Evolutionary conservation across 2,113 vertebrate genomes (phyloP), one percentile per base, ranked within the genome.

Genomic region (Gymnorhina tibicen): DNA sequence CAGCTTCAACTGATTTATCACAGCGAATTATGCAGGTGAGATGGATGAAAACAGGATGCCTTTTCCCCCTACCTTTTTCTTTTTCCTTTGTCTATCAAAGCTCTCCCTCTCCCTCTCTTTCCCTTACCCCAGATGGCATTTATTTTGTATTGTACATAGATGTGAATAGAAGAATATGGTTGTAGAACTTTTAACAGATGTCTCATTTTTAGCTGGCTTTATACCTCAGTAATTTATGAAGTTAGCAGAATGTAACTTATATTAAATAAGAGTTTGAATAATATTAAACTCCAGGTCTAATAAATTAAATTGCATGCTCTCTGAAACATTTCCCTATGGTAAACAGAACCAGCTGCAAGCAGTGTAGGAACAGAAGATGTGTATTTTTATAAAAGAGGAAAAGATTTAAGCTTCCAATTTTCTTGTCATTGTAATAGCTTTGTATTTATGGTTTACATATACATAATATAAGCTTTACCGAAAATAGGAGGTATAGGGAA

Each of bases 1-100:
- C 97, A 98, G 97, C 97, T 95, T 97, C 85, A 92, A 97, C 98
- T 98, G 98, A 98, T 98, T 98, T 97, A 98, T 98, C 98, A 97
- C 97, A 98, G 95, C 98, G 97, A 96, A 98, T 98, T 96, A 97
- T 97, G 87, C 98, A 98, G 97, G 98, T 97, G 96, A 98, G 98
- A 98, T 95, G 98, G 98, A 98, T 98, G 96, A 98, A 98, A 94
- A 93, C 68, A 85, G 95, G 93, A 95, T 87, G 92, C 87, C 85
- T 92, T 97, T 81, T 52, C 30, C 85, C 93, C 81, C 82, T 93
- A 72, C 72, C 87, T 93, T 90, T 97, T 96, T 94, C 66, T 94
- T 94, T 81, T 69, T 86, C 92, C 95, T 94, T 88, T 82, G 87
- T 91, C 94, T 93, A 82, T 87, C 82, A 78, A 89, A 87, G 47